Conservation (phyloP, 2,888 invertebrate genomes). For the Melangyna quadrimaculata region DNA sequence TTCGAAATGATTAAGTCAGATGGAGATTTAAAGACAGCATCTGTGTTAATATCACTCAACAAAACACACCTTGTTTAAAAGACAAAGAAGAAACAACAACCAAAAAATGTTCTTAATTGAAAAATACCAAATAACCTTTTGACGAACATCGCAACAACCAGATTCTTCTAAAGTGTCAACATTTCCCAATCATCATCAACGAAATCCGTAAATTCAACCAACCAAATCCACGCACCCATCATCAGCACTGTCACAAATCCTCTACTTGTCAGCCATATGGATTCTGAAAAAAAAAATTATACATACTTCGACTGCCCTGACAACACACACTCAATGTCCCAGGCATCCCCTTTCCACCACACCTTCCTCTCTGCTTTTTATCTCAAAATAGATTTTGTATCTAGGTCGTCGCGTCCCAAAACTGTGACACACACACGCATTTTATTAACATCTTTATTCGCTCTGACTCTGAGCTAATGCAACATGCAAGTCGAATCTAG, state of each 20-base stretch:
- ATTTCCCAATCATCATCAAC: slow-evolving; percentile 56
- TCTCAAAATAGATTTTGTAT: slow-evolving; percentile 65
- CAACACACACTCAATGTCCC: slow-evolving; percentile 23
- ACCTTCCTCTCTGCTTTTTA: slow-evolving; percentile 15
- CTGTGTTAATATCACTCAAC: slow-evolving; percentile 22
- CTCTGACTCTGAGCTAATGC: slow-evolving; percentile 4
- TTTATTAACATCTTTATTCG: slow-evolving; percentile 29
- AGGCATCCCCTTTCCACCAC: slow-evolving; percentile 6
- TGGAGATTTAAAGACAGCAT: slow-evolving; percentile 10
- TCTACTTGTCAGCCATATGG: slow-evolving; percentile 30
- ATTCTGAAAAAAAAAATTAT: slow-evolving; percentile 14
- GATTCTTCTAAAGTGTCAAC: slow-evolving; percentile 41
- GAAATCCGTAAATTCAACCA: slow-evolving; percentile 17
- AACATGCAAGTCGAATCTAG: background rate
- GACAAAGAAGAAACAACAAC: background rate
- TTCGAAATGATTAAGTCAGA: slow-evolving; percentile 13
- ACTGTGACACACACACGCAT: slow-evolving; percentile 34
- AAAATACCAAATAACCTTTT: slow-evolving; percentile 18
- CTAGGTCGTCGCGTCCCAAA: slow-evolving; percentile 56
- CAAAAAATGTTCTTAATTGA: slow-evolving; percentile 13
- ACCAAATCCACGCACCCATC: slow-evolving; percentile 61
- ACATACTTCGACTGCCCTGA: slow-evolving; percentile 7
- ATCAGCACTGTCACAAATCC: slow-evolving; percentile 19
- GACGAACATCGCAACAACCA: background rate
- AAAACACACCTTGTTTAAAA: slow-evolving; percentile 31